phyloP scores from a whole-genome alignment of 2,113 vertebrate genomes.

The Microtus montanus region DNA sequence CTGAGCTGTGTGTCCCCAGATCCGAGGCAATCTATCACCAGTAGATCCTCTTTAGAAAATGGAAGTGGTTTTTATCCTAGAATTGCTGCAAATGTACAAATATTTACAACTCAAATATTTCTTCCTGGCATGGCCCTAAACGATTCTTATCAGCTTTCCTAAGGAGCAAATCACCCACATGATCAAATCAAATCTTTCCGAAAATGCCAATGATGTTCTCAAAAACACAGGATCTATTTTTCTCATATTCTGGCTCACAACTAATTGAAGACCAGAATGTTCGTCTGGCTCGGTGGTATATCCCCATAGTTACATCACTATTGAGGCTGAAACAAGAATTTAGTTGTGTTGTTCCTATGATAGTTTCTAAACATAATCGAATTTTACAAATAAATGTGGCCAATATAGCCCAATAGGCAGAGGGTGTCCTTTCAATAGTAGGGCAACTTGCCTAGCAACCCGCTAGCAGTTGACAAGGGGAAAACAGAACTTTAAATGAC shows the following conservation, averaged over 20 bases:
- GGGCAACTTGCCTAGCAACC: too few species aligned
- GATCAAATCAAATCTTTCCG: neutral
- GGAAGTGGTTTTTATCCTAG: neutral
- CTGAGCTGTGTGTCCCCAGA: neutral
- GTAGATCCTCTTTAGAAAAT: neutral
- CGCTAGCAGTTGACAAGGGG: constrained; percentile 47
- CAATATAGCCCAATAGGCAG: neutral
- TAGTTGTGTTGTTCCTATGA: neutral
- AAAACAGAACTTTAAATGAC: constrained; percentile 64
- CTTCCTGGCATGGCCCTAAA: neutral
- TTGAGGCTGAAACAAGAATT: neutral
- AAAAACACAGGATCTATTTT: neutral
- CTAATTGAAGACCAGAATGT: neutral
- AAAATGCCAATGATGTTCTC: neutral
- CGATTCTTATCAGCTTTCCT: neutral
- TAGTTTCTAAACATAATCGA: constrained; percentile 23
- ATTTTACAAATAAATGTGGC: constrained; percentile 32
- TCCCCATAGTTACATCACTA: neutral
- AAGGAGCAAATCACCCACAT: neutral
- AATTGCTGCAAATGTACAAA: constrained; percentile 45
- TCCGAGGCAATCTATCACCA: neutral
- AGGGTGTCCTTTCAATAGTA: neutral
- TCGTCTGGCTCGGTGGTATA: too few species aligned
- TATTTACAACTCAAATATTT: constrained; percentile 26
- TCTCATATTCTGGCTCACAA: neutral